Evolutionary conservation across 2,888 invertebrate species (phyloP), one percentile per base, ranked within the genome.

Genomic region (Trichacis sp.): DNA sequence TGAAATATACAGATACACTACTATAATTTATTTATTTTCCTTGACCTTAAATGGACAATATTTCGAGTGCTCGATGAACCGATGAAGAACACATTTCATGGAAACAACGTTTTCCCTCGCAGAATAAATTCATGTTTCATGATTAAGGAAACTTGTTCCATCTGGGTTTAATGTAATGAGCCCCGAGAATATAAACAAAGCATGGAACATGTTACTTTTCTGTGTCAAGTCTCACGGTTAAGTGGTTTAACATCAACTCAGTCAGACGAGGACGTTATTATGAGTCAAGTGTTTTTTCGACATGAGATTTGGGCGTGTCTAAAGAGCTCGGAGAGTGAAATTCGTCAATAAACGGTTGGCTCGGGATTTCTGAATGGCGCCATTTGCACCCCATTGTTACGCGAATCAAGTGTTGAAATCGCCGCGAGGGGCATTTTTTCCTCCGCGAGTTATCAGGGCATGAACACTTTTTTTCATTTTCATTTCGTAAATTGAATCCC

Each of bases 1-100:
- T n/a, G n/a, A n/a, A n/a, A n/a, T n/a, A n/a, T n/a, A n/a, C n/a
- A n/a, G 66, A 56, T 67, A 67, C 66, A 62, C 59, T 62, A 61
- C 66, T 56, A 63, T 67, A 59, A 67, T 54, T 67, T 67, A 67
- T 67, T 67, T 67, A 63, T 67, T 67, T 67, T 67, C 66, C 66
- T 67, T 63, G 66, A 67, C 66, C 66, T 67, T 67, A 67, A 48
- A 67, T 62, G 18, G 40, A 49, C 52, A 43, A 61, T 47, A 50
- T 12, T 12, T 42, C 8, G 38, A 24, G 14, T 19, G 11, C 30
- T 12, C 42, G 36, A 45, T 24, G 19, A 47, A 33, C n/a, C 33
- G 11, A 3, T 33, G 11, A 2, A n/a, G 2, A 33, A n/a, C n/a
- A n/a, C n/a, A n/a, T n/a, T n/a, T n/a, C n/a, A n/a, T n/a, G n/a